Conservation (phyloP, 1,140 invertebrate species). For the Drosophila lini region DNA sequence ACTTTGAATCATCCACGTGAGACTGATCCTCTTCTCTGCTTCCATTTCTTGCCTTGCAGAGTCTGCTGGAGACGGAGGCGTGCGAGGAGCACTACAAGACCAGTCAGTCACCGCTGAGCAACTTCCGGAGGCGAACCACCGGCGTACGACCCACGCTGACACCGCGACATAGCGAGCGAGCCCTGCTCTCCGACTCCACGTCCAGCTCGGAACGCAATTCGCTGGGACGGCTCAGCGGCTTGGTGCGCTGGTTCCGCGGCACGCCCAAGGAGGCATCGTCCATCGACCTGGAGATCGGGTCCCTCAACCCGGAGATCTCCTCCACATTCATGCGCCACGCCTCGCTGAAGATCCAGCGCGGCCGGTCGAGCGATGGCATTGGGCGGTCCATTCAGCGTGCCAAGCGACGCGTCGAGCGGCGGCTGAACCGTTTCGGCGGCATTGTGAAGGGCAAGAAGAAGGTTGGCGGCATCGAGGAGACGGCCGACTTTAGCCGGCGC, state of each 20-base stretch:
- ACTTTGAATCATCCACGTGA: neutral
- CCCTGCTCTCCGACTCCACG: slow-evolving; percentile 85
- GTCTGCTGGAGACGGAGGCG: slow-evolving; percentile 91
- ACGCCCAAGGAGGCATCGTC: slow-evolving; percentile 85
- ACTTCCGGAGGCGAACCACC: slow-evolving; percentile 88
- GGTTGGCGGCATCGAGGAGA: slow-evolving; percentile 94
- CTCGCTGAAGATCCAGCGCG: slow-evolving; percentile 84
- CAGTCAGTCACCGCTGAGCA: slow-evolving; percentile 91
- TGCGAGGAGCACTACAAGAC: slow-evolving; percentile 89
- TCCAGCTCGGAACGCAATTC: slow-evolving; percentile 84
- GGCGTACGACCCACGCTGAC: slow-evolving; percentile 88
- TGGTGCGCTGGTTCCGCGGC: slow-evolving; percentile 90
- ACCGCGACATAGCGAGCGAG: slow-evolving; percentile 91
- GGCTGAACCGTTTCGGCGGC: slow-evolving; percentile 88
- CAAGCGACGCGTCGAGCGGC: slow-evolving; percentile 93
- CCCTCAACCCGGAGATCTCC: slow-evolving; percentile 85
- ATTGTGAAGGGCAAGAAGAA: slow-evolving; percentile 92
- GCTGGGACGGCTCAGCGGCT: slow-evolving; percentile 85
- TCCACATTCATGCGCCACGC: slow-evolving; percentile 84
- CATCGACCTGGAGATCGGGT: slow-evolving; percentile 85
- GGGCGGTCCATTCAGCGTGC: slow-evolving; percentile 90
- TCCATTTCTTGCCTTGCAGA: slow-evolving; percentile 85
- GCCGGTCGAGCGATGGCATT: slow-evolving; percentile 85
- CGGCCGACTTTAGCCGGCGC: slow-evolving; percentile 91
- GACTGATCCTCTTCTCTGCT: slow-evolving; percentile 28